Conservation (phyloP, 2,888 invertebrate genomes). For the Sthenelais limicola region DNA sequence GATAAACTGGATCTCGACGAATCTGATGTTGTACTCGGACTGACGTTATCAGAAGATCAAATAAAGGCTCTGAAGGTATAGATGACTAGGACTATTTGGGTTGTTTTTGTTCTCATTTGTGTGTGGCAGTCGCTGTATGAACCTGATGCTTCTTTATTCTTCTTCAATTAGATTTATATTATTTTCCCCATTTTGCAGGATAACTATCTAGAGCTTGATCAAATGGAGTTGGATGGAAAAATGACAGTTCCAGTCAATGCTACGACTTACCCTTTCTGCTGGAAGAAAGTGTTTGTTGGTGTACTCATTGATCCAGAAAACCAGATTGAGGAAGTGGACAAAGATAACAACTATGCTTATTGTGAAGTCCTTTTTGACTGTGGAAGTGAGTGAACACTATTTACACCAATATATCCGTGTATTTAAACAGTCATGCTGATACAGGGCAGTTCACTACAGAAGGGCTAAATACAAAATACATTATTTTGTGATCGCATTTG, state of each 20-base stretch:
- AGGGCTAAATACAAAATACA: too few species aligned
- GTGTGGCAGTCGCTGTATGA: too few species aligned
- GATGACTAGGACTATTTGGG: background rate
- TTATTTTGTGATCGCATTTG: too few species aligned
- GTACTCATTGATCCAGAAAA: conserved; percentile 20
- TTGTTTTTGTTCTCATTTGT: too few species aligned
- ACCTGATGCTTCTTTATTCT: too few species aligned
- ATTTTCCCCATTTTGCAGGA: too few species aligned
- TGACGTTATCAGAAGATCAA: conserved; percentile 3
- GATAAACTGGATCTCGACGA: background rate
- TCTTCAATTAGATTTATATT: too few species aligned
- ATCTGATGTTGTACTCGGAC: conserved; percentile 6
- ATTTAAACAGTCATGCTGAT: too few species aligned
- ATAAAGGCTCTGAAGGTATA: background rate
- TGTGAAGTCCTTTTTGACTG: conserved; percentile 42
- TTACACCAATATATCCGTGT: too few species aligned
- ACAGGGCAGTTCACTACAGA: too few species aligned
- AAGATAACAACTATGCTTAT: conserved; percentile 38
- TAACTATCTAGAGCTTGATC: too few species aligned
- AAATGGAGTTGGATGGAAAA: conserved; percentile 27
- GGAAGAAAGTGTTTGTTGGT: conserved; percentile 32
- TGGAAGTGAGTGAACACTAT: conserved; percentile 41
- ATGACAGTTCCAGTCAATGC: conserved; percentile 37
- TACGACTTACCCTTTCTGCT: conserved; percentile 43
- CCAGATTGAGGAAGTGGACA: conserved; percentile 32